Evolutionary conservation across 2,113 vertebrate genomes (phyloP).

Genomic region (Limnothrissa miodon): DNA sequence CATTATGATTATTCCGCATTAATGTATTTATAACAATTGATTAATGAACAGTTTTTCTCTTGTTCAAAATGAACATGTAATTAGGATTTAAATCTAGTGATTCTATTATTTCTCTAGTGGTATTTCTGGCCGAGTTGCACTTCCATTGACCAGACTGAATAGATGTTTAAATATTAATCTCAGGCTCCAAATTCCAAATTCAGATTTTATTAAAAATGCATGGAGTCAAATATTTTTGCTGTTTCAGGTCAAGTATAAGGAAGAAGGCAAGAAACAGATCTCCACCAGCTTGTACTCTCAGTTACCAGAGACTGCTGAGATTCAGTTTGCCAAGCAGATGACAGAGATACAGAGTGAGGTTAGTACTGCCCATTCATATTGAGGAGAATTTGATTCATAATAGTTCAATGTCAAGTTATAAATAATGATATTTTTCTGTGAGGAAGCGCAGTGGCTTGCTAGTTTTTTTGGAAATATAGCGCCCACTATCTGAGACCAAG

Average conservation of each 20-base stretch:
- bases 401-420: no score
- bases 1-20: no score
- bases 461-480: no score
- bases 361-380: background rate
- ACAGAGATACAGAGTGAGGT: constrained; percentile 44
- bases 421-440: no score
- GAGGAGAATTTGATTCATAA: no score
- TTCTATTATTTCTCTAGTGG: background rate
- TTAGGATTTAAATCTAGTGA: background rate
- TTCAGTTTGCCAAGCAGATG: constrained; percentile 31
- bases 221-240: background rate
- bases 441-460: no score
- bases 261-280: constrained; percentile 39
- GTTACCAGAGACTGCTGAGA: constrained; percentile 44
- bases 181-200: background rate
- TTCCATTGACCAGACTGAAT: background rate
- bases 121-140: background rate
- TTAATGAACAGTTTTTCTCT: background rate
- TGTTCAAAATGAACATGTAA: background rate
- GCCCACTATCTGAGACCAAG: no score
- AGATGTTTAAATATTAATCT: background rate
- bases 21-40: no score
- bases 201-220: background rate
- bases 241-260: constrained; percentile 46
- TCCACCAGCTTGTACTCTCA: constrained; percentile 38